These are phyloP conservation scores for Masticophis lateralis DNA, from an alignment of 2,797 vertebrate species.

Conservation along the genomic window DNA sequence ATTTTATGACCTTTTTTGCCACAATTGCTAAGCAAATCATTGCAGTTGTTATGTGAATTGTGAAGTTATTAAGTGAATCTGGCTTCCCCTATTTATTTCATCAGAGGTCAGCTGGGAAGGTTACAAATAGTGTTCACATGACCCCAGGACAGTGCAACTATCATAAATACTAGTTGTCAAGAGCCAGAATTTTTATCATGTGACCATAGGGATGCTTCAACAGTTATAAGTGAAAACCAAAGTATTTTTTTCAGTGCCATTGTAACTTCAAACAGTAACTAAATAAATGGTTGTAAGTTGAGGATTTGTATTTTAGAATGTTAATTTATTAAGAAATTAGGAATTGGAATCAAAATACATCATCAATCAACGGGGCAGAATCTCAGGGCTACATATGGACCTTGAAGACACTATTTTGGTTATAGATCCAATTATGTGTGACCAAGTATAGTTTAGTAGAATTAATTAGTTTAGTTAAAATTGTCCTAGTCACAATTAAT, in stretches of 20 bases:
- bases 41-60: neutral
- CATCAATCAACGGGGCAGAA: slow-evolving; percentile 1
- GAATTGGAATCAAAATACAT: slow-evolving; percentile 25
- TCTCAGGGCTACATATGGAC: neutral
- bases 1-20: neutral
- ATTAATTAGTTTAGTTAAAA: neutral
- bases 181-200: neutral
- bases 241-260: neutral
- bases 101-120: neutral
- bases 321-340: slow-evolving; percentile 26
- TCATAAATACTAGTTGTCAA: neutral
- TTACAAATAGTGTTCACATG: neutral
- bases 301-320: slow-evolving; percentile 19
- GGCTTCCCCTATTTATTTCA: neutral
- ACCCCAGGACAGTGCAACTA: neutral
- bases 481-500: neutral
- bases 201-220: neutral
- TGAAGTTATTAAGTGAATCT: neutral
- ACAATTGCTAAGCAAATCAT: neutral
- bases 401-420: neutral
- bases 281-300: neutral
- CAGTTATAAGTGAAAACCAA: neutral
- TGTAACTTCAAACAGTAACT: neutral
- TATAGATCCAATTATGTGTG: neutral
- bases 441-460: neutral